Base-by-base conservation (phyloP, 2,113 vertebrate species). In the Siniperca knerii region DNA sequence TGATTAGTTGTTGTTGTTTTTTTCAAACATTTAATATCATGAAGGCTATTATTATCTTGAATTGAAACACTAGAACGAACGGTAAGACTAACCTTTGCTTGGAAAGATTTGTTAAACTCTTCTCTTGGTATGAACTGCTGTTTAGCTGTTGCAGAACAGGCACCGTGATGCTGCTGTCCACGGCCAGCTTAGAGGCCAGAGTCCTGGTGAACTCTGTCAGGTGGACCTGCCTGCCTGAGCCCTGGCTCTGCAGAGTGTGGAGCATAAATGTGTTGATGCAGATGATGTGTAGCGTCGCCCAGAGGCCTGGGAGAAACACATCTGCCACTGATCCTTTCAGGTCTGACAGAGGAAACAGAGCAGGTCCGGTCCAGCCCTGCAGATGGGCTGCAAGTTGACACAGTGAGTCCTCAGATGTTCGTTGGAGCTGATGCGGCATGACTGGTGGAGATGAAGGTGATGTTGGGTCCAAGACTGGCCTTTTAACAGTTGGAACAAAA, bases 231-330 rank as follows among this genome's bases (percentile, higher is more conserved):
- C 11, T 84, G 13, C 42, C 73, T 1, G 85, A 87, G 33, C 78
- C 52, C 80, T 20, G 75, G 23, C 57, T 86, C 89, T 91, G 80
- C 77, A 91, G 77, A 3, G 82, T 48, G 86, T 93, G 90, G 1
- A 94, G 91, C 54, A 86, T 78, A 55, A 88, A 93, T 0, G 93
- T 74, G 75, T 95, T 94, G 80, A 95, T 94, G 89, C 79, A 93
- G 58, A 86, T 52, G 6, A 84, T 8, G 54, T 92, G 91, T 0
- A 95, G 80, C 6, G 75, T 50, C 8, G 60, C 84, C 89, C 91
- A 93, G 62, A 93, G 77, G 54, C 86, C 92, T 0, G 87, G 91
- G 8, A 92, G 82, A 23, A 93, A 91, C 42, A 79, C 66, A 5
- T 94, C 92, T 0, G 0, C 35, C 12, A 4, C 33, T 0, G 57